Evolutionary conservation across 2,113 vertebrate species (phyloP).

Genomic region (Percopsis transmontana): DNA sequence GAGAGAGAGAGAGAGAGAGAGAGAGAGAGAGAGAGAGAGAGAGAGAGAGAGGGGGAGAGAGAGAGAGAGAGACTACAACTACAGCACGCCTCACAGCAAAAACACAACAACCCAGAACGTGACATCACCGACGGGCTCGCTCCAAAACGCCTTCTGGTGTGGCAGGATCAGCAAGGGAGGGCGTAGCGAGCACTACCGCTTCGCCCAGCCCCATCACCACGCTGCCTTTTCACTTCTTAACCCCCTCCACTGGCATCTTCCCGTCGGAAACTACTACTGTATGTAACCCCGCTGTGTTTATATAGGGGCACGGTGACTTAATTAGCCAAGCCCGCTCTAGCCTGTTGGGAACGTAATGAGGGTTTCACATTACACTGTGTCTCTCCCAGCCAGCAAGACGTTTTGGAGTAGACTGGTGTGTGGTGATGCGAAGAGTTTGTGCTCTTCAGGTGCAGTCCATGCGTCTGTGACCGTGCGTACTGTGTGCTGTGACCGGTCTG

Average conservation of each 20-base stretch:
- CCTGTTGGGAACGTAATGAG: not conserved
- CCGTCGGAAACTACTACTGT: not conserved
- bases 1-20: too few species aligned
- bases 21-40: not conserved
- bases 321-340: not conserved
- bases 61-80: conserved; percentile 7
- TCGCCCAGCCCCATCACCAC: not conserved
- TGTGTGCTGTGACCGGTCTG: conserved; percentile 46
- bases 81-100: conserved; percentile 7
- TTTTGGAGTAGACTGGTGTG: conserved; percentile 37
- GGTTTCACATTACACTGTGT: not conserved
- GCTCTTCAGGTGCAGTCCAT: conserved; percentile 43
- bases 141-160: conserved; percentile 34
- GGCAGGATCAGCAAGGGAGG: conserved; percentile 38
- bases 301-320: conserved; percentile 5
- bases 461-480: conserved; percentile 35
- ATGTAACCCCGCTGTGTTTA: conserved; percentile 12
- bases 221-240: not conserved
- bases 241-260: not conserved
- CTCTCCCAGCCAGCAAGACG: not conserved
- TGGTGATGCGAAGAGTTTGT: conserved; percentile 30
- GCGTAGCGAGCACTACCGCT: conserved; percentile 4
- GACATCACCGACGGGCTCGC: conserved; percentile 43
- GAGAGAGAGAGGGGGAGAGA: not conserved
- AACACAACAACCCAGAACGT: conserved; percentile 38